Percentiles rank a stretch among this genome's conserved stretches.
Conservation (phyloP, 2,888 invertebrate species). For the Agrypnus murinus region DNA sequence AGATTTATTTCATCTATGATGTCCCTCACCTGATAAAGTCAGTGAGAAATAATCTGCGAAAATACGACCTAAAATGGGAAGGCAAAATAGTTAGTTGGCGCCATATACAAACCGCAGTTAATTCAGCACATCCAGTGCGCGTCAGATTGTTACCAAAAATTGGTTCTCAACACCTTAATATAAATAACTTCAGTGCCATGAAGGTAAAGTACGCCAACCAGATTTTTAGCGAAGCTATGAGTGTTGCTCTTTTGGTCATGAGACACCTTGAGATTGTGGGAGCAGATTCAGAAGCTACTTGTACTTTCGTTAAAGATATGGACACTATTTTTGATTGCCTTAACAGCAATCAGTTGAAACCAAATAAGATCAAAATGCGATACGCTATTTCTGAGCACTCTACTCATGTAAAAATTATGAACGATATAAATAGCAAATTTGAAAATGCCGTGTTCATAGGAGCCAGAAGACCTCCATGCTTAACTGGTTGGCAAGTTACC, state of each 20-base stretch:
- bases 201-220: conserved; percentile 37
- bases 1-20: conserved; percentile 11
- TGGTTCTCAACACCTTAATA: conserved; percentile 25
- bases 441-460: background rate
- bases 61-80: conserved; percentile 30
- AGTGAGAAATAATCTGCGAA: conserved; percentile 12
- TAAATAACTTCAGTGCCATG: conserved; percentile 32
- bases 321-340: conserved; percentile 2
- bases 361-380: background rate
- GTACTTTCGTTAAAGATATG: background rate
- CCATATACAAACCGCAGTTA: conserved; percentile 17
- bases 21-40: background rate
- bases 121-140: conserved; percentile 4
- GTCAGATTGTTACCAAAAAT: conserved; percentile 38
- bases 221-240: conserved; percentile 37
- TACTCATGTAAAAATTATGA: conserved; percentile 1
- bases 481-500: conserved; percentile 25
- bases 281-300: conserved; percentile 21
- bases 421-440: conserved; percentile 4
- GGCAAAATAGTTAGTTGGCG: conserved; percentile 37
- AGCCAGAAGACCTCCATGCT: conserved; percentile 9
- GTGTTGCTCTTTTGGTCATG: conserved; percentile 37
- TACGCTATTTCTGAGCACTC: background rate
- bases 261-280: conserved; percentile 28
- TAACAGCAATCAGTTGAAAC: background rate